phyloP scores from a whole-genome alignment of 2,888 invertebrate genomes.

The Cremastobaeus sp. region DNA sequence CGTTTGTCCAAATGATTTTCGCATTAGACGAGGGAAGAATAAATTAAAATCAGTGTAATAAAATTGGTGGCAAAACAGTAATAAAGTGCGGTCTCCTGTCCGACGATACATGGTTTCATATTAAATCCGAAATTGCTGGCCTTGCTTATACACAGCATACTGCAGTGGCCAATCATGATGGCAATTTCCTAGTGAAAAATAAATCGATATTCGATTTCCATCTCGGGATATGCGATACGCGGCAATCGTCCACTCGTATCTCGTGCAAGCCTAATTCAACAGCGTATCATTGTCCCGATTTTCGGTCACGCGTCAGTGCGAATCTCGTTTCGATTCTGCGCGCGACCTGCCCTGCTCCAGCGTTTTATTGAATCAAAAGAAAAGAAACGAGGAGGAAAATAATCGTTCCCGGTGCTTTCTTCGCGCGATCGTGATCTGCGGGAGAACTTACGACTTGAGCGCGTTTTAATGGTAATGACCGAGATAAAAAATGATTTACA shows the following conservation, averaged over 20 bases:
- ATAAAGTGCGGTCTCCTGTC: slow-evolving; percentile 39
- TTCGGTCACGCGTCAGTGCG: slow-evolving; percentile 26
- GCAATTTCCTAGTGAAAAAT: slow-evolving; percentile 55
- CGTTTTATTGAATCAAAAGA: slow-evolving; percentile 43
- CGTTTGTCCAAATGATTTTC: too few relatives aligned
- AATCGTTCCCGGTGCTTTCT: not conserved
- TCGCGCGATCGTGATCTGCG: not conserved
- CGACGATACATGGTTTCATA: slow-evolving; percentile 45
- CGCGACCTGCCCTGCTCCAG: slow-evolving; percentile 18
- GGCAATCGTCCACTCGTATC: slow-evolving; percentile 22
- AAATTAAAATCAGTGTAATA: slow-evolving; percentile 41
- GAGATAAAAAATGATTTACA: slow-evolving; percentile 18
- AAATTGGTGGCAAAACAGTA: slow-evolving; percentile 47
- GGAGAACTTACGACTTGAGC: slow-evolving; percentile 8
- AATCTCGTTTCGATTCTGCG: slow-evolving; percentile 35
- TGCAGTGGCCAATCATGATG: slow-evolving; percentile 48
- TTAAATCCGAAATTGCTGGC: slow-evolving; percentile 51
- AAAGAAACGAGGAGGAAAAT: slow-evolving; percentile 12
- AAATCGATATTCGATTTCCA: slow-evolving; percentile 58
- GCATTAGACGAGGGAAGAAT: too few relatives aligned
- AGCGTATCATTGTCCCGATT: slow-evolving; percentile 27
- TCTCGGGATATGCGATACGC: slow-evolving; percentile 38
- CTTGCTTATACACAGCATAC: slow-evolving; percentile 25
- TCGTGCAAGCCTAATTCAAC: slow-evolving; percentile 44
- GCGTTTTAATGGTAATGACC: slow-evolving; percentile 20